Base-by-base conservation (phyloP, 2,888 invertebrate genomes). In the Pemphredon lugubris region DNA sequence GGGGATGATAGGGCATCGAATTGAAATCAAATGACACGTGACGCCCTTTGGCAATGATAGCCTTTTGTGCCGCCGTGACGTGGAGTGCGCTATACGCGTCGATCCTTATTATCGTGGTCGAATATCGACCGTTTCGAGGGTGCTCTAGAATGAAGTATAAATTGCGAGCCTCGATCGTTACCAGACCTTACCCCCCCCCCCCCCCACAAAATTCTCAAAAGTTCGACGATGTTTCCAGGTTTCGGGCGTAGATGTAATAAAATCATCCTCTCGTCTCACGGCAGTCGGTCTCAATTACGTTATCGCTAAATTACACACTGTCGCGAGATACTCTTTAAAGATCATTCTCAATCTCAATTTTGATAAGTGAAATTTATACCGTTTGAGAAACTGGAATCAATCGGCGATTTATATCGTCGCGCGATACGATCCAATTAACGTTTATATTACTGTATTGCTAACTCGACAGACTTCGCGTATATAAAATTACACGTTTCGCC, bases 11-110 rank as follows among this genome's bases (percentile, higher is more conserved):
- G 66, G 71, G 66, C 34, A 32, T 44, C 45, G 75, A 72, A 83
- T 83, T 79, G 82, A 83, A 83, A 82, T 68, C 74, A 83, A 83
- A 83, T 81, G 83, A 81, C 81, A 81, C 82, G 81, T 81, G 81
- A 83, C 82, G 74, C 77, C 77, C 77, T 74, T 73, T 44, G 30
- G 54, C 61, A 53, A 42, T 48, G 69, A 64, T 55, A 50, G 60
- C 70, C 68, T 69, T 67, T 71, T 76, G 71, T 75, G 48, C 40
- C 34, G 21, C 13, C 13, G 16, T 21, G 20, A 50, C 6, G 13
- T 16, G 3, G 6, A 13, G 30, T 51, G 30, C n/a, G 23, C 40
- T 21, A 16, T 34, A 53, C 34, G 42, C n/a, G 53, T 57, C 54
- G 53, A 64, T n/a, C 50, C 61, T 68, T 59, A 71, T 77, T 74